phyloP scores from a whole-genome alignment of 1,140 invertebrate genomes.

The Drosophila pseudoobscura region DNA sequence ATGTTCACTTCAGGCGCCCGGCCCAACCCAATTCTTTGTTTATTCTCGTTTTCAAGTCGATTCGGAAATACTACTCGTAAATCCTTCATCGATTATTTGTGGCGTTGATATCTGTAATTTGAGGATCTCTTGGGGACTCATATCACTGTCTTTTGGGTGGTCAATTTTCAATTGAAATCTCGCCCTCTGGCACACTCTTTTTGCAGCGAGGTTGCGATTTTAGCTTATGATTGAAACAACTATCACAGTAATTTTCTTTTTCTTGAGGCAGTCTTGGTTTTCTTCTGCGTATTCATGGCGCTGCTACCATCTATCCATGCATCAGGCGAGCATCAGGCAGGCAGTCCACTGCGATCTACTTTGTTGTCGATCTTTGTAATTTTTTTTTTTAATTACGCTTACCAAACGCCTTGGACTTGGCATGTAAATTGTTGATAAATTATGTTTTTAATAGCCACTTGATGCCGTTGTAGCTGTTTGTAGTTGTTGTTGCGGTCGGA shows the following conservation, averaged over 20 bases:
- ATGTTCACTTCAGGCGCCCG: too few species aligned
- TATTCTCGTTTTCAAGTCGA: too few species aligned
- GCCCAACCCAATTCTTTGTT: too few species aligned
- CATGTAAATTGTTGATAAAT: conserved; percentile 77
- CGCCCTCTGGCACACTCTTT: conserved; percentile 7
- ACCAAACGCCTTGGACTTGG: conserved; percentile 76
- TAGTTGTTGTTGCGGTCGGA: conserved; percentile 21
- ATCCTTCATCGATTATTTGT: too few species aligned
- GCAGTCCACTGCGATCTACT: conserved; percentile 2
- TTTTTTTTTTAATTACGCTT: conserved; percentile 77
- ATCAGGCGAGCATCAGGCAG: conserved; percentile 4
- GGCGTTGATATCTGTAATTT: background rate
- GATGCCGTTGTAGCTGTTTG: conserved; percentile 12
- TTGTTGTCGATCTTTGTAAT: conserved; percentile 49
- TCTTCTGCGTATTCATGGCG: conserved; percentile 65
- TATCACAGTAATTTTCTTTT: conserved; percentile 65
- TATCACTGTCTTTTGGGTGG: conserved; percentile 7
- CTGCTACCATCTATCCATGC: conserved; percentile 3
- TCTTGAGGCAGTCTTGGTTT: conserved; percentile 47
- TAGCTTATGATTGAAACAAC: conserved; percentile 60
- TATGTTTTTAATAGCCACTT: conserved; percentile 61
- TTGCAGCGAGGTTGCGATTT: conserved; percentile 21
- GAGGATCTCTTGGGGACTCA: conserved; percentile 1
- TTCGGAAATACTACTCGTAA: too few species aligned
- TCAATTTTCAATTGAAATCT: conserved; percentile 42